These are phyloP conservation scores for Gnathonemus longibarbis DNA, from an alignment of 2,113 vertebrate species.

Conservation along the genomic window DNA sequence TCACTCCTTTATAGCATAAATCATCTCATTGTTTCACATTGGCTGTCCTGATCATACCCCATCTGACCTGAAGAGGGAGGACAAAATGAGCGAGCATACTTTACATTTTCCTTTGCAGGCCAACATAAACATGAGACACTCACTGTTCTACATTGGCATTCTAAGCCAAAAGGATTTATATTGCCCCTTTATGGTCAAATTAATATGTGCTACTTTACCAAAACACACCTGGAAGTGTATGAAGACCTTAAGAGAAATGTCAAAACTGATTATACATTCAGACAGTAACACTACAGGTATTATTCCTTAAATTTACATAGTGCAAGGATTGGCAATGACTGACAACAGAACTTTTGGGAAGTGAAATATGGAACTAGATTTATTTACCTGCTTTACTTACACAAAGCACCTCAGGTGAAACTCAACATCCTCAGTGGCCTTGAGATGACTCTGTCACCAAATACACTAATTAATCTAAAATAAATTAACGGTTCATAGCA, in stretches of 20 bases:
- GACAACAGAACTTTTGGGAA: background rate
- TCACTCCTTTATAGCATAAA: background rate
- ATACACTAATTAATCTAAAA: conserved; percentile 11
- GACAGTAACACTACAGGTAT: background rate
- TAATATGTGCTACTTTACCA: background rate
- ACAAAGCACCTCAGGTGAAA: background rate
- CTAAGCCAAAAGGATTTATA: background rate
- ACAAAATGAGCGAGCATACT: background rate
- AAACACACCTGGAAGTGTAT: background rate
- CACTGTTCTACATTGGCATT: background rate
- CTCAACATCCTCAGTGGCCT: background rate
- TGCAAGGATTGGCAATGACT: background rate
- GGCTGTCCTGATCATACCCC: background rate
- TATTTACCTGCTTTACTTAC: background rate
- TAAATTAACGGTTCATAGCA: background rate
- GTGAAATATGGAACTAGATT: background rate
- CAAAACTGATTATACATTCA: background rate
- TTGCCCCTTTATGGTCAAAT: background rate
- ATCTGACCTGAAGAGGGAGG: background rate
- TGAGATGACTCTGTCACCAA: background rate
- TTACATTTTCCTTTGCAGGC: background rate
- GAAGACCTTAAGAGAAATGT: background rate
- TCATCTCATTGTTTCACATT: background rate
- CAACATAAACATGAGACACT: background rate
- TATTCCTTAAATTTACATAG: background rate